Conservation (phyloP, 2,888 invertebrate genomes). For the Erebia aethiops region DNA sequence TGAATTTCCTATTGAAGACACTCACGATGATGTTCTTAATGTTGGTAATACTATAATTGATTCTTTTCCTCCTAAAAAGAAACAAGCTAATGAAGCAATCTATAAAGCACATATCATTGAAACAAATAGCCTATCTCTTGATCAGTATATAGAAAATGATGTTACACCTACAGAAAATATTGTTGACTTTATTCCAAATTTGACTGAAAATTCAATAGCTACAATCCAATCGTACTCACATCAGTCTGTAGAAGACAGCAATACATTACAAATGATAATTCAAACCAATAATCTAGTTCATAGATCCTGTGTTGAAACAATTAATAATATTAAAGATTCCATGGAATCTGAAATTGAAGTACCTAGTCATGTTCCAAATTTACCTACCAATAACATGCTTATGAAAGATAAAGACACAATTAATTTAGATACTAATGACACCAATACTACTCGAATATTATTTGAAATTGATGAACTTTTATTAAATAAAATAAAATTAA, state of each 20-base stretch:
- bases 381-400: background rate
- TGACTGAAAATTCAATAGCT: background rate
- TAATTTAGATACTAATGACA: slow-evolving; percentile 3
- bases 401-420: background rate
- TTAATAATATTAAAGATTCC: background rate
- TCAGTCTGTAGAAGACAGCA: background rate
- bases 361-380: background rate
- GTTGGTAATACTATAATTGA: background rate
- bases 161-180: background rate
- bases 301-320: no score
- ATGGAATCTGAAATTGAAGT: background rate
- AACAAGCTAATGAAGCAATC: background rate
- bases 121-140: background rate
- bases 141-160: background rate
- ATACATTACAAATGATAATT: background rate
- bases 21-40: background rate
- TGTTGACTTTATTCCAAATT: background rate
- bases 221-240: background rate
- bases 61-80: background rate
- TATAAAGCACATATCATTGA: background rate
- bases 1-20: background rate
- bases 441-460: slow-evolving; percentile 3
- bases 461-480: slow-evolving; percentile 13
- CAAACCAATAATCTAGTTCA: no score
- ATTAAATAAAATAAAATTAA: background rate